Conservation (phyloP, 2,888 invertebrate genomes). For the Plusia festucae region DNA sequence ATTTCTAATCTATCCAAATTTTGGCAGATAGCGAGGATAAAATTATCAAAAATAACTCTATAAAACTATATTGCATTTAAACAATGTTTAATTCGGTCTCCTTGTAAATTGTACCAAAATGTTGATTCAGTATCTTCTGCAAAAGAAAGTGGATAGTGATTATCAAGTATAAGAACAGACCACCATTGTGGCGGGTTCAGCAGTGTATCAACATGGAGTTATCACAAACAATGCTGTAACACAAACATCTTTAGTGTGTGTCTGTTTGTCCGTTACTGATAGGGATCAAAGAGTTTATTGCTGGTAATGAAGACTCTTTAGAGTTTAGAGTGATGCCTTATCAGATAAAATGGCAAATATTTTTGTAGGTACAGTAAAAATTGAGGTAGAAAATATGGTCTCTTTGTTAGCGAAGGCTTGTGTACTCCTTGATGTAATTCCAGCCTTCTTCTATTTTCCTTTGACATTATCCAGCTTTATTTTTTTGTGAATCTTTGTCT, state of each 20-base stretch:
- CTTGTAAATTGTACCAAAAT: too few relatives aligned
- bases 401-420: neutral
- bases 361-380: neutral
- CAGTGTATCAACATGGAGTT: conserved; percentile 42
- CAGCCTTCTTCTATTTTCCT: too few relatives aligned
- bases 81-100: too few relatives aligned
- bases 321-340: neutral
- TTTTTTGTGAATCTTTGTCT: too few relatives aligned
- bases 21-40: too few relatives aligned
- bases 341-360: neutral
- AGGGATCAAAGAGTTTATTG: conserved; percentile 7
- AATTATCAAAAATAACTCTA: too few relatives aligned
- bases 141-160: conserved; percentile 5
- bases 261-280: conserved; percentile 8
- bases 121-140: too few relatives aligned
- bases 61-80: too few relatives aligned
- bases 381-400: neutral
- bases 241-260: conserved; percentile 5
- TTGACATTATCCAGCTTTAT: too few relatives aligned
- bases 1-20: too few relatives aligned
- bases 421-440: too few relatives aligned
- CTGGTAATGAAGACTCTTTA: conserved; percentile 5
- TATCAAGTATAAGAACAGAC: conserved; percentile 14
- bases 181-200: conserved; percentile 26
- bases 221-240: conserved; percentile 18